phyloP scores from a whole-genome alignment of 1,140 invertebrate genomes.

The Heliconius hewitsoni region DNA sequence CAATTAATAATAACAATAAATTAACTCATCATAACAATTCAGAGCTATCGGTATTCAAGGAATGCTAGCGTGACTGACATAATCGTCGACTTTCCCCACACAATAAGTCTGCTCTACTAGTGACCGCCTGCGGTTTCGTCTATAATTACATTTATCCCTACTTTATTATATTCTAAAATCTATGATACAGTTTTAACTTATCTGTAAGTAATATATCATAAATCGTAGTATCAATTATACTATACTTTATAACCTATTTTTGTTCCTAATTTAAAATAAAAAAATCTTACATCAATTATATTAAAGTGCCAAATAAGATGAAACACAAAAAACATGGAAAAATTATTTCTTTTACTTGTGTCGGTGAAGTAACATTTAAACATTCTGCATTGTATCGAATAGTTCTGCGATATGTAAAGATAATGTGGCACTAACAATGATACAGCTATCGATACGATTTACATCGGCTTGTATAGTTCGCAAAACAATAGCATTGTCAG shows the following conservation, averaged over 20 bases:
- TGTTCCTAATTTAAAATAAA: too few relatives aligned
- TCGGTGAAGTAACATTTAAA: neutral
- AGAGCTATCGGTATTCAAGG: conserved; percentile 42
- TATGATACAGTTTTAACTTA: too few relatives aligned
- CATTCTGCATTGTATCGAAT: neutral
- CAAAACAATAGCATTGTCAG: conserved; percentile 54
- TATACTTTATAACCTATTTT: too few relatives aligned
- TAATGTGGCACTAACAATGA: conserved; percentile 12
- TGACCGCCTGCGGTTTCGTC: neutral
- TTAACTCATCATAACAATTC: conserved; percentile 43
- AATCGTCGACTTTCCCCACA: conserved; percentile 34
- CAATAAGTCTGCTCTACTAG: conserved; percentile 16
- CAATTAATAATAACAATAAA: conserved; percentile 39
- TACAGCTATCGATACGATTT: conserved; percentile 16
- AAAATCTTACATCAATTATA: too few relatives aligned
- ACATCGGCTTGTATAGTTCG: conserved; percentile 38
- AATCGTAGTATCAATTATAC: too few relatives aligned
- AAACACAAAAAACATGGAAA: neutral
- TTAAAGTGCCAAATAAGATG: too few relatives aligned
- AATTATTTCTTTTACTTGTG: neutral
- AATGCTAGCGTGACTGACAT: conserved; percentile 47
- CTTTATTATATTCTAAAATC: too few relatives aligned
- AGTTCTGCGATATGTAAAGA: conserved; percentile 14
- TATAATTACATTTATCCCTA: neutral
- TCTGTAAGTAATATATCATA: too few relatives aligned